Conservation (phyloP, 2,113 vertebrate species). For the Heterochromis multidens region DNA sequence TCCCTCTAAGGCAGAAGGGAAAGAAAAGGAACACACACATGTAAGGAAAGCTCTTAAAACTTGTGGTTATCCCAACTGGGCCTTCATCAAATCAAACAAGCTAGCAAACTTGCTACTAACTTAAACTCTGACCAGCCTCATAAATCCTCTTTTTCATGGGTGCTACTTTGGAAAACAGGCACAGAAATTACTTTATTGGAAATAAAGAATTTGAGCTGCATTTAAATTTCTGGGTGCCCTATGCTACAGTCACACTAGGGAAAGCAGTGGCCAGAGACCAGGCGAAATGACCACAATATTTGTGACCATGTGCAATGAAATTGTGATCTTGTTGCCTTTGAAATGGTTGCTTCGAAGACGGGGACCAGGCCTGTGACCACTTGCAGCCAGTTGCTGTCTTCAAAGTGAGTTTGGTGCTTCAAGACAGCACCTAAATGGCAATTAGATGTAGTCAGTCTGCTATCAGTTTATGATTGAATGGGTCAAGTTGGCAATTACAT, state of each 20-base stretch:
- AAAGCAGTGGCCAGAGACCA: not conserved
- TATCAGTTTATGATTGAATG: not conserved
- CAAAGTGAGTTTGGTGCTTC: not conserved
- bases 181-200: not conserved
- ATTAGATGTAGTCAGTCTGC: not conserved
- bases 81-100: too few relatives aligned
- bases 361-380: not conserved
- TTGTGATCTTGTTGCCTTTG: not conserved
- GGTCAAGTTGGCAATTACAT: not conserved
- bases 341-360: not conserved
- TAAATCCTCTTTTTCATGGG: not conserved
- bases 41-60: too few relatives aligned
- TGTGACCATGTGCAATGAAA: not conserved
- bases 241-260: not conserved
- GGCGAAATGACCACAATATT: not conserved
- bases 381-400: not conserved
- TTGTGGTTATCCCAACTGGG: too few relatives aligned
- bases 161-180: not conserved
- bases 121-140: not conserved
- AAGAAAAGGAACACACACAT: too few relatives aligned
- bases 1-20: too few relatives aligned
- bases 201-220: not conserved
- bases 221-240: not conserved
- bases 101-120: not conserved
- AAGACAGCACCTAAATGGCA: not conserved